Conservation (phyloP, 2,888 invertebrate genomes). For the Ormia ochracea region DNA sequence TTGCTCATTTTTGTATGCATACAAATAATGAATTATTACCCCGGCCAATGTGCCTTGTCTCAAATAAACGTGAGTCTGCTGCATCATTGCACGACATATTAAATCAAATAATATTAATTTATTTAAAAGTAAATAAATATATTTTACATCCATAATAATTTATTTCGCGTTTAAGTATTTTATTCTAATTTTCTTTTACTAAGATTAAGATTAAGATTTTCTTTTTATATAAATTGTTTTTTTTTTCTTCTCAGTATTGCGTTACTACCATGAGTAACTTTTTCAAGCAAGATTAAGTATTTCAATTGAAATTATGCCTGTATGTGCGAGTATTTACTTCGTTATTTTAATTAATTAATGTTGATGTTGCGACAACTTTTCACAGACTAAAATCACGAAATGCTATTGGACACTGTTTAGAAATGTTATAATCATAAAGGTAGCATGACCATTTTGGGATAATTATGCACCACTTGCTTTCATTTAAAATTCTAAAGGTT, state of each 20-base stretch:
- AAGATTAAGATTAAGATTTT: too few relatives aligned
- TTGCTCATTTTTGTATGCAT: too few relatives aligned
- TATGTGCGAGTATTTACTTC: not conserved
- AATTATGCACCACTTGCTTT: constrained; percentile 11
- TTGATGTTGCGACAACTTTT: constrained; percentile 40
- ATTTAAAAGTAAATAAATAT: not conserved
- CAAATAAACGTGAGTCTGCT: constrained; percentile 46
- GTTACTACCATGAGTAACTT: too few relatives aligned
- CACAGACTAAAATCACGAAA: constrained; percentile 23
- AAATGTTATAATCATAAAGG: constrained; percentile 10
- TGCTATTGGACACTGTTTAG: constrained; percentile 22
- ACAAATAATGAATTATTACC: constrained; percentile 39
- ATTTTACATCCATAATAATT: constrained; percentile 24
- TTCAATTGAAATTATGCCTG: too few relatives aligned
- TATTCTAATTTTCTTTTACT: constrained; percentile 10
- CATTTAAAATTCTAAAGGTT: not conserved
- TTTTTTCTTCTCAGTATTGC: too few relatives aligned
- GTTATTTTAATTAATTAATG: constrained; percentile 10
- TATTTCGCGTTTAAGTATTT: not conserved
- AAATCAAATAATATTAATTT: constrained; percentile 10
- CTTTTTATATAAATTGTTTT: too few relatives aligned
- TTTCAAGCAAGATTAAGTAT: too few relatives aligned
- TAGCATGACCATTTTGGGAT: constrained; percentile 2
- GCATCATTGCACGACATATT: not conserved
- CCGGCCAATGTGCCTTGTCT: constrained; percentile 48